Evolutionary conservation across 2,113 vertebrate genomes (phyloP), one percentile per base, ranked within the genome.

Genomic region (Chaetura pelagica): DNA sequence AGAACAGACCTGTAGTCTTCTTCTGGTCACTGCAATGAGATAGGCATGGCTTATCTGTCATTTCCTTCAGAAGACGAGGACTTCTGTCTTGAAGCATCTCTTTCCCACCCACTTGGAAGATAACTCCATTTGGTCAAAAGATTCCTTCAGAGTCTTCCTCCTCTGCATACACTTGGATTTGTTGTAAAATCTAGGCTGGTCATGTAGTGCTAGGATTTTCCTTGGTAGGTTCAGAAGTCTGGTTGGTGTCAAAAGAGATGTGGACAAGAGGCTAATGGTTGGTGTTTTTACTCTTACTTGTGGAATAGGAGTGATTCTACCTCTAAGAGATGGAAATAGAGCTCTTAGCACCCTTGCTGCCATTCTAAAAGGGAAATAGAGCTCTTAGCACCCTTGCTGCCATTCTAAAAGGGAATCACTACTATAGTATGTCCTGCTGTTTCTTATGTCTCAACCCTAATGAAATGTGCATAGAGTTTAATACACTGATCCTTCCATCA

Each of bases 381-480:
- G 19, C 26, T 73, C 40, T 75, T 57, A 49, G 44, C 15, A 73
- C 24, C 22, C 32, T 76, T 80, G 32, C 20, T 92, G 35, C 22
- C 16, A 42, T 86, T 94, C 52, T 55, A 44, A 85, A 87, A 57
- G 9, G 10, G 16, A 51, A 54, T 62, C 49, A 32, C 9, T 61
- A 34, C 22, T 23, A n/a, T 13, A 81, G 7, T 30, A 73, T 1
- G 1, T 62, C 51, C 32, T 46, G 18, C 16, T 88, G 30, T 51
- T 89, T 77, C 13, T 66, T 81, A 34, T 74, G 64, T 15, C 38
- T 84, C 64, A 77, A 81, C 38, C 18, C 49, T 71, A 84, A 88
- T 77, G 68, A 93, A 86, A 92, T 48, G 15, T 23, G 55, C 26
- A 52, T 80, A 38, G 44, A 40, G 27, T 42, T 91, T 72, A 66